Percentiles rank a stretch among this genome's conserved stretches.
phyloP scores from a whole-genome alignment of 2,888 invertebrate species.

The Harpalus rubripes region DNA sequence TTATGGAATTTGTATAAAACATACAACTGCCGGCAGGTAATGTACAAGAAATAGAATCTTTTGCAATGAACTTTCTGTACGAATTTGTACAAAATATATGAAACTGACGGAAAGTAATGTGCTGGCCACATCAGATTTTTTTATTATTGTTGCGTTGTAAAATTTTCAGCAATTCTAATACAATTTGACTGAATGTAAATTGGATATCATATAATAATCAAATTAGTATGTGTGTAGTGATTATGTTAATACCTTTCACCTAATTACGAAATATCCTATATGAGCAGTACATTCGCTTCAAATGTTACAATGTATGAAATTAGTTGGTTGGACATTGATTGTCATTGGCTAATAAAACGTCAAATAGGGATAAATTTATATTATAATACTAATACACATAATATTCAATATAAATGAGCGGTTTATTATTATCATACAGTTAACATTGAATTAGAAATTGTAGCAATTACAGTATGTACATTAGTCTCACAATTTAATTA shows the following conservation, averaged over 20 bases:
- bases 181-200: background rate
- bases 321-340: slow-evolving; percentile 4
- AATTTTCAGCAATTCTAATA: background rate
- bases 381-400: background rate
- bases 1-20: too few relatives aligned
- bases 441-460: background rate
- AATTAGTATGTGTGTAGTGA: background rate
- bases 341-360: slow-evolving; percentile 11
- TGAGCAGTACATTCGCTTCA: background rate
- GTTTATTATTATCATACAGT: background rate
- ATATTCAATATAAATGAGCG: background rate
- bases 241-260: background rate
- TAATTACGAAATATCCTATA: background rate
- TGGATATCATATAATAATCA: background rate
- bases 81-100: too few relatives aligned
- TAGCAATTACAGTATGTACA: background rate
- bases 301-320: background rate
- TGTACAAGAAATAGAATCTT: too few relatives aligned
- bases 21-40: too few relatives aligned
- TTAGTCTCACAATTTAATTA: too few relatives aligned
- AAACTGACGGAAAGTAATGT: too few relatives aligned
- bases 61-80: too few relatives aligned
- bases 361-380: slow-evolving; percentile 6
- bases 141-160: background rate
- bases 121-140: too few relatives aligned